phyloP scores from a whole-genome alignment of 2,113 vertebrate species.

The Arizona elegans region DNA sequence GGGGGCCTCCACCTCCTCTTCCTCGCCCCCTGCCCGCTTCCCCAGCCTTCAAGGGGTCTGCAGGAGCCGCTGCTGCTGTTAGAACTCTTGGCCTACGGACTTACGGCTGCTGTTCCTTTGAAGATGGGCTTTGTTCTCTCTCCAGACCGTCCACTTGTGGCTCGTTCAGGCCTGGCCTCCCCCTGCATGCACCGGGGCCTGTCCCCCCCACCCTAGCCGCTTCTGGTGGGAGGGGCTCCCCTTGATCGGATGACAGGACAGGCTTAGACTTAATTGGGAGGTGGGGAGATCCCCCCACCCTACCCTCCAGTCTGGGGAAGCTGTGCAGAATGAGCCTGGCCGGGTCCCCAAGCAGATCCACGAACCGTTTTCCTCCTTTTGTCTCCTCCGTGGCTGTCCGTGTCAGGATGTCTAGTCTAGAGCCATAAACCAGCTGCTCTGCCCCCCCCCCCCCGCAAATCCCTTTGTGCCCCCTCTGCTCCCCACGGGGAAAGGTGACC shows the following conservation, averaged over 20 bases:
- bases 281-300: not conserved
- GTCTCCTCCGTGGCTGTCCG: constrained; percentile 28
- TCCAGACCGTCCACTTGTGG: not conserved
- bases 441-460: constrained; percentile 33
- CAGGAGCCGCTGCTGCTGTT: not conserved
- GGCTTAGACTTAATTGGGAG: not conserved
- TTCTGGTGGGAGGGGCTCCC: not conserved
- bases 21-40: constrained; percentile 1
- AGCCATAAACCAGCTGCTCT: constrained; percentile 54
- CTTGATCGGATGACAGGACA: not conserved
- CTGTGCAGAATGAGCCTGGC: not conserved
- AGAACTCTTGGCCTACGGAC: fast-evolving
- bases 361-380: constrained; percentile 55
- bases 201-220: constrained; percentile 7
- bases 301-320: not conserved
- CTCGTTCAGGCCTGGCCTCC: fast-evolving
- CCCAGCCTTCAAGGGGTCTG: not conserved
- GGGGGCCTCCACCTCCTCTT: not conserved
- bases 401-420: constrained; percentile 55
- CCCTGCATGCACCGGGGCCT: constrained; percentile 45
- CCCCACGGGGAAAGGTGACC: too few relatives aligned
- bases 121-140: too few relatives aligned
- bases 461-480: constrained; percentile 20
- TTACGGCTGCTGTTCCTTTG: fast-evolving
- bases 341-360: not conserved